phyloP scores from a whole-genome alignment of 23 tunicate genomes.

The Oikopleura albicans region DNA sequence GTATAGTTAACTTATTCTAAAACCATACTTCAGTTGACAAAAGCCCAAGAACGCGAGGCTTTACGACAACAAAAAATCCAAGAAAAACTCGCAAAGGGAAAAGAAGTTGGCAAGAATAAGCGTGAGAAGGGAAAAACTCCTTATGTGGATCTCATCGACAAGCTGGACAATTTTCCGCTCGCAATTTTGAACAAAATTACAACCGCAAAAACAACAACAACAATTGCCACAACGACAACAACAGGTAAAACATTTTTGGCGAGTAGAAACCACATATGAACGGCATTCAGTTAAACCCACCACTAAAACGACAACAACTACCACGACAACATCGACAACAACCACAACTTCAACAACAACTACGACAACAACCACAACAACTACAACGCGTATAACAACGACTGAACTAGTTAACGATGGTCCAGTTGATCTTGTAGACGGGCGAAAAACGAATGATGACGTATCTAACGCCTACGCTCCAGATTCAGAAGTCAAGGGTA shows the following conservation, averaged over 20 bases:
- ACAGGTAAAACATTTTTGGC: no score
- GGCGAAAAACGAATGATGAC: background rate
- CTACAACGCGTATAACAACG: background rate
- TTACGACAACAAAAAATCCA: background rate
- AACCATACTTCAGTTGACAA: no score
- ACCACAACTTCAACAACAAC: background rate
- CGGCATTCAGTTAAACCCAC: no score
- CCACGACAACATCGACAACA: background rate
- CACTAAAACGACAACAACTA: background rate
- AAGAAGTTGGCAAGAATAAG: background rate
- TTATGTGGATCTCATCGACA: background rate
- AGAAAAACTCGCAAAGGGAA: background rate
- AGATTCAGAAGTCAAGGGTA: background rate
- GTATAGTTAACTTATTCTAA: no score
- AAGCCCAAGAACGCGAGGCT: background rate
- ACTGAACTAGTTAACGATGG: background rate
- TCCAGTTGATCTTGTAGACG: background rate
- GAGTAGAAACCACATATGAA: no score
- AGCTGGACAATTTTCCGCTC: background rate
- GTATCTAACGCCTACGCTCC: background rate
- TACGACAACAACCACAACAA: background rate
- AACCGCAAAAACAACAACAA: background rate
- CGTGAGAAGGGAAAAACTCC: background rate
- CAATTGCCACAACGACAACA: background rate
- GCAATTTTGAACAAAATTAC: background rate